Percentiles rank a stretch among this genome's conserved stretches.
Conservation (phyloP, 2,888 invertebrate species). For the Megalurothrips usitatus region DNA sequence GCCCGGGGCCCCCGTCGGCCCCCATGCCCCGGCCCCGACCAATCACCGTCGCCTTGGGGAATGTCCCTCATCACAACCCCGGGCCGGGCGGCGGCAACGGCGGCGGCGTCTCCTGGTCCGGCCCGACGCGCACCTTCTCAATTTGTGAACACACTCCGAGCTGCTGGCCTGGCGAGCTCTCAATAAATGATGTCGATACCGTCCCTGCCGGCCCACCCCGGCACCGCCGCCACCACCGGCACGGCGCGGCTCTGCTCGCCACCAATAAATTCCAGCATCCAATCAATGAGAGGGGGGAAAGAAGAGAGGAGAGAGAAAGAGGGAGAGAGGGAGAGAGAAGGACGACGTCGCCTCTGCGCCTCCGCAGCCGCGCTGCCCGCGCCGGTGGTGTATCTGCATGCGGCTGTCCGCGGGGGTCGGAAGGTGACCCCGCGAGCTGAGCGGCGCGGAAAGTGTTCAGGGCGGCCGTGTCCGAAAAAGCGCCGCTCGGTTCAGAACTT, state of each 20-base stretch:
- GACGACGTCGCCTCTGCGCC: not conserved
- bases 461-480: no score
- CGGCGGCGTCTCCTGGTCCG: no score
- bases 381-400: no score
- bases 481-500: no score
- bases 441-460: no score
- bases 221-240: not conserved
- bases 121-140: not conserved
- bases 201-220: not conserved
- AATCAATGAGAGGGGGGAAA: not conserved
- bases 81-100: no score
- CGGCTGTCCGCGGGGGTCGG: no score
- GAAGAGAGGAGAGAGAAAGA: not conserved
- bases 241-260: not conserved
- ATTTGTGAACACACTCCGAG: slow-evolving; percentile 14
- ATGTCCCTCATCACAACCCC: slow-evolving; percentile 23
- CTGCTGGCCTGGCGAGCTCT: not conserved
- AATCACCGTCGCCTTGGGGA: slow-evolving; percentile 22
- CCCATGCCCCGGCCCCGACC: not conserved
- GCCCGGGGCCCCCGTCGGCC: not conserved
- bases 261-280: slow-evolving; percentile 19
- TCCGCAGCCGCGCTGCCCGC: no score
- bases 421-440: no score
- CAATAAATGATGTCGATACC: slow-evolving; percentile 20
- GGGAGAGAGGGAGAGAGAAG: not conserved